Conservation (phyloP, 35 echinoderm and acorn worm species). For the Acanthaster planci region DNA sequence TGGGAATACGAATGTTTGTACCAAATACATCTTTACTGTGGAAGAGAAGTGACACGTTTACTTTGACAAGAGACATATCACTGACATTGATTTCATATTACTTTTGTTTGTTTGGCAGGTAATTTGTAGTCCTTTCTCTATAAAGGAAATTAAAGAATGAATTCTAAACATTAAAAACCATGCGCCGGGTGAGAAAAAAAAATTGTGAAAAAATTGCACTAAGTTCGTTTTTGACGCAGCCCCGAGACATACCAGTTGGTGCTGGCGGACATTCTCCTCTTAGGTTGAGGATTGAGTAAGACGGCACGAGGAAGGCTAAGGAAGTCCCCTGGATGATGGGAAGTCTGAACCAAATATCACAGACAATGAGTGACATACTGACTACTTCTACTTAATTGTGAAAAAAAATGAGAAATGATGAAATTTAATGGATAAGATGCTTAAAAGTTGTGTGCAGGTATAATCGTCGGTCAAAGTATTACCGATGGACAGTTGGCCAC, state of each 20-base stretch:
- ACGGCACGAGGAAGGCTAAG: constrained; percentile 56
- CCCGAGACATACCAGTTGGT: constrained; percentile 21
- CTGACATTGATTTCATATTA: no score
- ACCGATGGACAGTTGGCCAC: no score
- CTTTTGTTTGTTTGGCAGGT: no score
- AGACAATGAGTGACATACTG: not conserved
- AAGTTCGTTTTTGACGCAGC: not conserved
- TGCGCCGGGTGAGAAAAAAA: not conserved
- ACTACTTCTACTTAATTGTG: no score
- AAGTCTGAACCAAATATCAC: constrained; percentile 18
- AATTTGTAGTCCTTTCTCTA: not conserved
- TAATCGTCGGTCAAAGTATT: no score
- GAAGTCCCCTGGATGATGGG: constrained; percentile 69
- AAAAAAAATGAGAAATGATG: not conserved
- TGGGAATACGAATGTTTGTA: not conserved
- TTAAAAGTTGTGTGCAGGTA: no score
- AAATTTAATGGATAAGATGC: no score
- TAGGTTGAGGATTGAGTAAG: constrained; percentile 46
- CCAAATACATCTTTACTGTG: not conserved
- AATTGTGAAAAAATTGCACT: not conserved
- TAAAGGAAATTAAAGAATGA: not conserved
- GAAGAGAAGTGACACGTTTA: not conserved
- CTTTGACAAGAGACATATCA: no score
- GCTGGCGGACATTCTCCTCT: constrained; percentile 55
- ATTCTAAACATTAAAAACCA: not conserved